A percentile compares a stretch with the other conserved stretches of the same genome.
phyloP scores from a whole-genome alignment of 2,797 vertebrate genomes.

The Sebastolobus alascanus region DNA sequence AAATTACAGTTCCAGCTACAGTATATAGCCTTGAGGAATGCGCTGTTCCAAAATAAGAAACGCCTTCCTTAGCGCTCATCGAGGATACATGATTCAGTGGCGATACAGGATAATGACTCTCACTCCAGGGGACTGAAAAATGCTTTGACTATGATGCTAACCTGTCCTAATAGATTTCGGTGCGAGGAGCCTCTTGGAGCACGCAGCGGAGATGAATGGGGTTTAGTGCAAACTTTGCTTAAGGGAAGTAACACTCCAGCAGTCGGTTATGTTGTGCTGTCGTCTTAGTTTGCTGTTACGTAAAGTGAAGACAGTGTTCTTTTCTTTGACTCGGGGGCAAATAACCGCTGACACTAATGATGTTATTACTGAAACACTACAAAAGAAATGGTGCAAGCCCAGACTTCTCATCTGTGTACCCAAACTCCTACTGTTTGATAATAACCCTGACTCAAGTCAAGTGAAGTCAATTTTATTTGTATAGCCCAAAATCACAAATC shows the following conservation, averaged over 20 bases:
- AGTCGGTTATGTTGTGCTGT: conserved; percentile 55
- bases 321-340: conserved; percentile 57
- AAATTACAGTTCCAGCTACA: conserved; percentile 54
- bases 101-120: conserved; percentile 46
- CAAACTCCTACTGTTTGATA: conserved; percentile 35
- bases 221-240: conserved; percentile 71
- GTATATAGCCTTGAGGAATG: conserved; percentile 45
- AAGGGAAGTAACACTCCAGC: conserved; percentile 58
- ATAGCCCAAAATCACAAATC: too few relatives aligned
- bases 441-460: not conserved
- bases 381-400: conserved; percentile 44
- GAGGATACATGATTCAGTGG: conserved; percentile 55
- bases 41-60: conserved; percentile 45
- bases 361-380: conserved; percentile 37
- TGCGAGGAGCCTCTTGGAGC: conserved; percentile 44
- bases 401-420: conserved; percentile 2
- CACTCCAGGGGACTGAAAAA: conserved; percentile 55
- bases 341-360: conserved; percentile 67
- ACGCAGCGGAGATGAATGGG: conserved; percentile 48
- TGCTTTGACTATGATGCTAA: conserved; percentile 70
- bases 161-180: conserved; percentile 71
- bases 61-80: conserved; percentile 41
- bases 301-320: conserved; percentile 48
- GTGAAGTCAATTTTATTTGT: too few relatives aligned
- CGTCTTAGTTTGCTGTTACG: conserved; percentile 42